Evolutionary conservation across 2,113 vertebrate species (phyloP).

Genomic region (Noturus placidus): DNA sequence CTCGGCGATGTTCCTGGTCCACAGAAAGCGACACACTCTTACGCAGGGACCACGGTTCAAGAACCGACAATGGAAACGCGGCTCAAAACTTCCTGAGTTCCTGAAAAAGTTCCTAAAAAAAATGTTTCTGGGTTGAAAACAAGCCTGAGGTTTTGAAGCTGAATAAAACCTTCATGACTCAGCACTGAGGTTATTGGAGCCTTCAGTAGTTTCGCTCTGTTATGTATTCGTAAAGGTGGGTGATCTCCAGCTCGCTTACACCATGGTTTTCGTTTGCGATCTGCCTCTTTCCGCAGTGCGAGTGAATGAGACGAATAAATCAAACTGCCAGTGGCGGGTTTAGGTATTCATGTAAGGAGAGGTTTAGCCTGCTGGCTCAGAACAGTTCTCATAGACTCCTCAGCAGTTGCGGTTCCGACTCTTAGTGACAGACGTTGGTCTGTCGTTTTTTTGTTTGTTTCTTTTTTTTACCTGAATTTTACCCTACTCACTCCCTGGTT

Average conservation of each 20-base stretch:
- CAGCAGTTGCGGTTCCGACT: constrained; percentile 37
- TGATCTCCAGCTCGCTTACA: constrained; percentile 33
- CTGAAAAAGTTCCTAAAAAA: neutral
- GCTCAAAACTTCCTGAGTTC: neutral
- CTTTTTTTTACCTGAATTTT: neutral
- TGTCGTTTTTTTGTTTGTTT: neutral
- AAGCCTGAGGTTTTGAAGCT: neutral
- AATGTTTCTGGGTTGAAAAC: neutral
- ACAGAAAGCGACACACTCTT: neutral
- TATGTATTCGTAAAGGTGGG: constrained; percentile 43
- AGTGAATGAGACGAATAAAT: constrained; percentile 44
- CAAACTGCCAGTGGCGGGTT: constrained; percentile 42
- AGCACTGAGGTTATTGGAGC: constrained; percentile 24
- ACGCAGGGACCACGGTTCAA: no score
- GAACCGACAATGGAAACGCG: neutral
- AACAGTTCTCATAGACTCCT: constrained; percentile 35
- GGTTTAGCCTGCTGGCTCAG: constrained; percentile 38
- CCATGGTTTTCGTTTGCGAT: constrained; percentile 24
- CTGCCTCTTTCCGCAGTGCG: constrained; percentile 18
- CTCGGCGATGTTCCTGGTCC: neutral
- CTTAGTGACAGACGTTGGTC: constrained; percentile 2
- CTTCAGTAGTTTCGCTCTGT: constrained; percentile 10
- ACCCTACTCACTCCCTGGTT: neutral
- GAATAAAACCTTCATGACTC: constrained; percentile 30
- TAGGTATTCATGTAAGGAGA: constrained; percentile 42